Percentiles rank a stretch among this genome's conserved stretches.
These are phyloP conservation scores for Ambastaia sidthimunki DNA, from an alignment of 2,797 vertebrate species.

Conservation along the genomic window DNA sequence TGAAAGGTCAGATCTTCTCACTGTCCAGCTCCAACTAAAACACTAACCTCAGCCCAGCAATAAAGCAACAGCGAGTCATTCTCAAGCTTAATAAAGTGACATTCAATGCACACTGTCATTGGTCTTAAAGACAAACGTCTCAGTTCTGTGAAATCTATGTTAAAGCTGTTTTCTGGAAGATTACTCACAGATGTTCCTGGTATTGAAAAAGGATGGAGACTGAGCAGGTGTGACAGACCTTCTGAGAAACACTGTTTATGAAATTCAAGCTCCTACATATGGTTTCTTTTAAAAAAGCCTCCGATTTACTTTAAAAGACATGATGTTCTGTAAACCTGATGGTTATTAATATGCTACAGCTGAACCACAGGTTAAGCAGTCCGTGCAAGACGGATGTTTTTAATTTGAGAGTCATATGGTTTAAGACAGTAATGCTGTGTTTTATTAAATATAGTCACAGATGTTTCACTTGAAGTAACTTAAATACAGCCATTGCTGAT, in stretches of 20 bases:
- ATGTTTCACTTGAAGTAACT: neutral
- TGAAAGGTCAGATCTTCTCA: conserved; percentile 24
- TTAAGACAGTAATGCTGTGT: neutral
- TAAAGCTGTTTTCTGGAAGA: conserved; percentile 24
- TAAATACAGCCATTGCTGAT: neutral
- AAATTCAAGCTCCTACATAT: conserved; percentile 60
- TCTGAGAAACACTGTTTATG: conserved; percentile 52
- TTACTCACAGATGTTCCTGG: conserved; percentile 35
- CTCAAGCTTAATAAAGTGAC: conserved; percentile 6
- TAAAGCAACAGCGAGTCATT: conserved; percentile 15
- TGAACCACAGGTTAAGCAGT: neutral
- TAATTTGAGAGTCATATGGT: neutral
- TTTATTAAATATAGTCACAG: conserved; percentile 1
- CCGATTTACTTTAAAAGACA: neutral
- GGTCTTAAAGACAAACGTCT: neutral
- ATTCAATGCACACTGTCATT: conserved; percentile 24
- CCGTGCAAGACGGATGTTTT: neutral
- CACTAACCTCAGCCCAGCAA: conserved; percentile 20
- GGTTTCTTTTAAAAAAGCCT: conserved; percentile 7
- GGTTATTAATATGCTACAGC: conserved; percentile 1
- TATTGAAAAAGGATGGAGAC: conserved; percentile 2
- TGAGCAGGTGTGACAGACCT: conserved; percentile 9
- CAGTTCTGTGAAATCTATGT: neutral
- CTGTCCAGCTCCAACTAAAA: conserved; percentile 2
- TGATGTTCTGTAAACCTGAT: neutral